A percentile compares a stretch with the other conserved stretches of the same genome.
These are phyloP conservation scores for Nylanderia fulva DNA, from an alignment of 1,140 invertebrate genomes.

Conservation along the genomic window DNA sequence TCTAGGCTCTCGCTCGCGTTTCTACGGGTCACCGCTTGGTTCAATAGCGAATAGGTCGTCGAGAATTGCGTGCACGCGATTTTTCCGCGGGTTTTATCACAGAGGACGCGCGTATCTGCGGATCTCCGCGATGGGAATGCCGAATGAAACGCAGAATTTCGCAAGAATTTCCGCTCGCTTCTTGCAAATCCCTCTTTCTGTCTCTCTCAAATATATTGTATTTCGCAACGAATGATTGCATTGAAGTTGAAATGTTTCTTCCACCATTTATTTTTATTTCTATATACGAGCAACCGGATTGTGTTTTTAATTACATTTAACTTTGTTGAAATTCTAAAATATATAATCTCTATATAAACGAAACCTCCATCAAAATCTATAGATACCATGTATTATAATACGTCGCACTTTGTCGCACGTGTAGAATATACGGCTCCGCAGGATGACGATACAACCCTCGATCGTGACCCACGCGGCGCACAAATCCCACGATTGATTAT, in stretches of 20 bases:
- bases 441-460: conserved; percentile 28
- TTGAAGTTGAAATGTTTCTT: too few relatives aligned
- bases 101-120: conserved; percentile 4
- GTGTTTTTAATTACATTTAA: too few relatives aligned
- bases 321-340: too few relatives aligned
- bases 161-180: not conserved
- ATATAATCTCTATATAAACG: not conserved
- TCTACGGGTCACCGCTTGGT: conserved; percentile 32
- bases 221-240: too few relatives aligned
- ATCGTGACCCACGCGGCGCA: conserved; percentile 21
- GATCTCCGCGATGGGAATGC: conserved; percentile 20
- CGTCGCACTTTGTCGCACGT: too few relatives aligned
- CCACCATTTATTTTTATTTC: not conserved
- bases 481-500: conserved; percentile 77
- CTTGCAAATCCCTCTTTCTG: too few relatives aligned
- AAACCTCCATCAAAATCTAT: not conserved
- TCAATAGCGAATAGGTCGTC: conserved; percentile 33
- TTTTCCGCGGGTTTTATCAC: conserved; percentile 27
- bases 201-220: too few relatives aligned
- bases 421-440: not conserved
- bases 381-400: too few relatives aligned
- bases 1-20: conserved; percentile 58
- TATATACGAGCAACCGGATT: not conserved
- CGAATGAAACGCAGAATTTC: conserved; percentile 9
- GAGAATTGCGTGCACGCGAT: conserved; percentile 43